Percentiles rank a stretch among this genome's conserved stretches.
Conservation (phyloP, 2,797 vertebrate species). For the Eidolon dupreanum region DNA sequence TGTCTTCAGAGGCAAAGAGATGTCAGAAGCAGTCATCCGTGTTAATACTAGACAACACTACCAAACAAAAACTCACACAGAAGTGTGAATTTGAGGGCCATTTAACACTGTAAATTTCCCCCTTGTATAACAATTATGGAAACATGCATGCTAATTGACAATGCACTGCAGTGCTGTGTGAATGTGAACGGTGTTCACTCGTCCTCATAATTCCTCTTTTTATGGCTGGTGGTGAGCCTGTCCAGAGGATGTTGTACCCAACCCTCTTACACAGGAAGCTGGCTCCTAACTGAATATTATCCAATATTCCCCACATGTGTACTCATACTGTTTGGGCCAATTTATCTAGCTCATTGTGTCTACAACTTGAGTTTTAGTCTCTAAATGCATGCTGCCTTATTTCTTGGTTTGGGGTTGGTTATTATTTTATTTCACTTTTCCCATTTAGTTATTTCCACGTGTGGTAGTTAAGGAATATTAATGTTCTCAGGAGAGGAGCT, state of each 20-base stretch:
- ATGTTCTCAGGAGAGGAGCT: not conserved
- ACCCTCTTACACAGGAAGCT: not conserved
- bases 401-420: not conserved
- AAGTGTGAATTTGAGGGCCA: constrained; percentile 75
- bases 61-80: constrained; percentile 78
- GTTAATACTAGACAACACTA: constrained; percentile 67
- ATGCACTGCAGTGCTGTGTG: not conserved
- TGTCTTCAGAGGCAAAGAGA: constrained; percentile 56
- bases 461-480: not conserved
- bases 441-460: not conserved
- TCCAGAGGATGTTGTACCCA: not conserved
- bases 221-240: constrained; percentile 47
- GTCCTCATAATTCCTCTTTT: constrained; percentile 78
- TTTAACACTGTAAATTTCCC: constrained; percentile 80
- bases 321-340: not conserved
- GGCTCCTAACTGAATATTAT: not conserved
- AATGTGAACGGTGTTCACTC: constrained; percentile 71
- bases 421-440: constrained; percentile 1
- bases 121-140: constrained; percentile 81
- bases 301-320: not conserved
- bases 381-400: not conserved
- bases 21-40: constrained; percentile 53
- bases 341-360: not conserved
- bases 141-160: constrained; percentile 78
- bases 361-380: not conserved